Percentiles rank a stretch among this genome's conserved stretches.
Conservation (phyloP, 2,797 vertebrate genomes). For the Sebastes nivosus region DNA sequence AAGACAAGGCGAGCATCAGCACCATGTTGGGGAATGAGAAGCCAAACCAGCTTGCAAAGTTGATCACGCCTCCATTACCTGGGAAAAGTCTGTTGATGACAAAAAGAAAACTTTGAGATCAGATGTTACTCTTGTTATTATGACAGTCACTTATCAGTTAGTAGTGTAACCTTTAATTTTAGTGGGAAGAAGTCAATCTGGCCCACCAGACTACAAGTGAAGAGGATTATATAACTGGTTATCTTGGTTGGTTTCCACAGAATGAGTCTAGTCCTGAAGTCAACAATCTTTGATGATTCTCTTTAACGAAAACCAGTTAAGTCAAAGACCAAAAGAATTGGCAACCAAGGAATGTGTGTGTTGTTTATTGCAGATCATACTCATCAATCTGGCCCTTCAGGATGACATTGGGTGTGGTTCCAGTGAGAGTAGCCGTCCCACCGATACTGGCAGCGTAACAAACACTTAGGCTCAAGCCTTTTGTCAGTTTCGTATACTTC, state of each 20-base stretch:
- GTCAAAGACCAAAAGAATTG: background rate
- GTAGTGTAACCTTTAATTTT: background rate
- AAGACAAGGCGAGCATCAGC: conserved; percentile 83
- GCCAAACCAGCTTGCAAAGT: conserved; percentile 91
- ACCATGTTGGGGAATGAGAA: conserved; percentile 90
- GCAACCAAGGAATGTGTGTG: background rate
- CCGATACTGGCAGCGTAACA: conserved; percentile 91
- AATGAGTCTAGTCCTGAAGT: background rate
- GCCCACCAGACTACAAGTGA: background rate
- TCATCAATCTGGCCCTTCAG: conserved; percentile 87
- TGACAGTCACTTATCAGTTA: background rate
- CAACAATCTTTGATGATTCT: too few relatives aligned
- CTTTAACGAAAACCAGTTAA: too few relatives aligned
- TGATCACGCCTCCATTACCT: conserved; percentile 80
- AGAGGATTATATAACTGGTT: background rate
- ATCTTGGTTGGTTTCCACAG: background rate
- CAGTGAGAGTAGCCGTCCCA: conserved; percentile 89
- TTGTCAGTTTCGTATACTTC: conserved; percentile 76
- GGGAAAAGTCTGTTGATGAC: conserved; percentile 80
- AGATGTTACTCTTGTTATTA: background rate
- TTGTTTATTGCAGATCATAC: conserved; percentile 70
- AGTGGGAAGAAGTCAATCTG: background rate
- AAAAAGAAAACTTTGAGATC: background rate
- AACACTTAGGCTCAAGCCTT: conserved; percentile 87
- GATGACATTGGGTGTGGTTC: conserved; percentile 89